Conservation (phyloP, 2,797 vertebrate genomes). For the Pseudochirops cupreus region DNA sequence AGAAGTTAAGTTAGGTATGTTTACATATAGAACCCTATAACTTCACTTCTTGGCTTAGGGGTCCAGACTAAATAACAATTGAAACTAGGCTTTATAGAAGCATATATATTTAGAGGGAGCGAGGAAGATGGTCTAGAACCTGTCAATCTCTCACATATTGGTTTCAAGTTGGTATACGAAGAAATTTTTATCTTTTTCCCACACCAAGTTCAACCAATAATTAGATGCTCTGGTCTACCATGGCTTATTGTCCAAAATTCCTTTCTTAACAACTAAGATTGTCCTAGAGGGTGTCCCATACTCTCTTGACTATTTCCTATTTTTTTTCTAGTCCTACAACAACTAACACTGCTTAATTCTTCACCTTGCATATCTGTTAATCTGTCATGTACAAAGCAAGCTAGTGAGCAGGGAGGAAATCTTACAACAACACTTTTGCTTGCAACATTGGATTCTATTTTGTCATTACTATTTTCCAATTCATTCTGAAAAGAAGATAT, state of each 20-base stretch:
- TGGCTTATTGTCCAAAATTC: not conserved
- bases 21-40: not conserved
- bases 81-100: not conserved
- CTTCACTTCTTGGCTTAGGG: not conserved
- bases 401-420: not conserved
- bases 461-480: not conserved
- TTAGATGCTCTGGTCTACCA: not conserved
- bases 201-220: not conserved
- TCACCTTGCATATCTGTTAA: not conserved
- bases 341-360: not conserved
- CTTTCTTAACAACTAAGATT: not conserved
- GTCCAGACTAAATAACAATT: not conserved
- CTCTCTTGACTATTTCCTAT: not conserved
- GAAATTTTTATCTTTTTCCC: not conserved
- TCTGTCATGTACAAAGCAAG: not conserved
- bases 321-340: not conserved
- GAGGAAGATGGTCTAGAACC: not conserved
- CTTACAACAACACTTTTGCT: not conserved
- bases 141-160: not conserved
- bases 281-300: too few relatives aligned
- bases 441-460: not conserved
- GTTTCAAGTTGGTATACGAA: not conserved
- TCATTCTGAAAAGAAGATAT: not conserved
- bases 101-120: not conserved
- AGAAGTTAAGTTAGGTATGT: not conserved